Evolutionary conservation across 2,888 invertebrate genomes (phyloP), one percentile per base, ranked within the genome.

Genomic region (Netelia inedita): DNA sequence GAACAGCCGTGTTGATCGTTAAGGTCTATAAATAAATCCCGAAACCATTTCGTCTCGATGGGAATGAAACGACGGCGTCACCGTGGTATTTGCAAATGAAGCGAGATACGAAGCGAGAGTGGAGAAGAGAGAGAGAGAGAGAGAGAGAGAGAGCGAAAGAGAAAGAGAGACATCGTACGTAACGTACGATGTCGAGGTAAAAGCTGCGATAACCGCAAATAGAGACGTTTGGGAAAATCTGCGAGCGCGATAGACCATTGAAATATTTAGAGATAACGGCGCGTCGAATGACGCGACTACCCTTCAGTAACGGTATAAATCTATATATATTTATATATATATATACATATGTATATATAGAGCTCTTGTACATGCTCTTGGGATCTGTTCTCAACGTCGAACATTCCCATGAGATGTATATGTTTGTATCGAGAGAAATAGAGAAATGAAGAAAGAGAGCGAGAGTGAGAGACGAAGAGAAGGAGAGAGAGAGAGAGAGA

Each of bases 211-310:
- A 75, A 85, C 71, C 61, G 71, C 78, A 71, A 79, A 82, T 79
- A 74, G 78, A 59, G 50, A 14, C 65, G 59, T 71, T 55, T 85
- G 78, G 28, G 71, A 68, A 71, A 61, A 69, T 69, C 41, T 19
- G 63, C 65, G 14, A 5, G 55, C 59, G 71, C 57, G 71, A 71
- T 74, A 66, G 71, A 66, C 79, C 63, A 59, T 79, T 82, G 65
- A 79, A 82, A 82, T 82, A 85, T 85, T 82, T 61, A 85, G 59
- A 23, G 71, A 79, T 35, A 72, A 79, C 57, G 84, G 63, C 74
- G 73, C 72, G 80, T 73, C 68, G 43, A 72, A 23, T 53, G 78
- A 82, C 72, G 66, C 53, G 55, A n/a, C 41, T 65, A 63, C 21
- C 35, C 50, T 23, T 10, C 14, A 10, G 11, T 28, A 23, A 8